Evolutionary conservation across 53 echinoderm and acorn worm species (phyloP), one percentile per base, ranked within the genome.

Genomic region (Actinopyga echinites): DNA sequence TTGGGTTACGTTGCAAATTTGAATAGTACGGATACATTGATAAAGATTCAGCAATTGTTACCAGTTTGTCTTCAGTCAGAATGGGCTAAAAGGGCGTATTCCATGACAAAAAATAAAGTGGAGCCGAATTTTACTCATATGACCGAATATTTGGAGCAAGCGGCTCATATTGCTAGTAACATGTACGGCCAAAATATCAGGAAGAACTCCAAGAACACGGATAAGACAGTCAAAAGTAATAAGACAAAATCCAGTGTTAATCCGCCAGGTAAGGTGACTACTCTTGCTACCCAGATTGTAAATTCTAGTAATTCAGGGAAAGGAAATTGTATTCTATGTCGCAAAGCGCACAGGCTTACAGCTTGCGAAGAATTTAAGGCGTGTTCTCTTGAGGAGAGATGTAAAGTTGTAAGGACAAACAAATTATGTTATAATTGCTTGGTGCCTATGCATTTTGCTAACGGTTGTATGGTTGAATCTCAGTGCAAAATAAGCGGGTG

Each of bases 131-230:
- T 79, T 57, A 20, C 22, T 44, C 45, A 83, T 30, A 82, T 87
- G 82, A 81, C 82, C 10, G 74, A 67, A 2, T 88, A 74, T 38
- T 3, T 88, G n/a, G 88, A 83, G 42, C 63, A 83, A 24, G n/a
- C 13, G 22, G 62, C 88, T 13, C 32, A 75, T 24, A 54, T 74
- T 11, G 83, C 88, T 22, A 83, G 40, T 45, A 88, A 83, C 32
- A 83, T 83, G 55, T 74, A 68, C 52, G 83, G 83, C 3, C 58
- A 83, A 40, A 82, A 83, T 28, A 75, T 83, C 9, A 75, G 83
- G 40, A 40, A 40, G 6, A 40, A 40, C 2, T 40, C 6, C 40
- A 40, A 40, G 40, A 40, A 40, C 10, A 40, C 5, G 40, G 40
- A 40, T 40, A 40, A 40, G 6, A 40, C 40, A 40, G 40, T 40